Base-by-base conservation (phyloP, 2,797 vertebrate species). In the Cryptoblepharus egeriae region DNA sequence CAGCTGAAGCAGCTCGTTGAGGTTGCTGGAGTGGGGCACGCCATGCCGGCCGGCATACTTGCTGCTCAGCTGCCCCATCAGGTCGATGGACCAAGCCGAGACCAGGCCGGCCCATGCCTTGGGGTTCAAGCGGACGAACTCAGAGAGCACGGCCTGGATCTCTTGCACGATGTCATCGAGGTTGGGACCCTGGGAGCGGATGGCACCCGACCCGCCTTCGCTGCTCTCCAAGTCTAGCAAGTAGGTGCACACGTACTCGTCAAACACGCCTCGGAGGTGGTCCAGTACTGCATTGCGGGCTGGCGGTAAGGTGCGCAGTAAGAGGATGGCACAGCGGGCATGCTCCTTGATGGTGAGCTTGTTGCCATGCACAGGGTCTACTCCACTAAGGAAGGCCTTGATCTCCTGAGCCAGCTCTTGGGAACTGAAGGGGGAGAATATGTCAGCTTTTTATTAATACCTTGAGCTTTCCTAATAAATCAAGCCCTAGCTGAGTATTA, bases 21-120 rank as follows among this genome's bases (percentile, higher is more conserved):
- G 96, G 85, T 96, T 97, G 90, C 97, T 96, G 0, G 98, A 95
- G 5, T 97, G 97, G 0, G 98, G 98, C 11, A 98, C 96, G 0
- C 97, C 97, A 16, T 96, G 95, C 4, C 97, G 91, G 0, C 96
- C 96, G 0, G 97, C 97, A 0, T 99, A 98, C 0, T 98, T 98
- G 88, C 97, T 98, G 93, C 98, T 99, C 75, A 99, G 93, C 74
- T 98, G 98, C 0, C 98, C 98, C 93, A 99, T 96, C 39, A 99
- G 92, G 74, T 99, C 98, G 63, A 98, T 98, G 12, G 98, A 97
- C 98, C 98, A 99, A 0, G 97, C 92, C 0, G 98, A 98, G 5
- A 99, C 97, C 3, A 97, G 93, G 0, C 97, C 97, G 0, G 98
- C 98, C 98, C 98, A 99, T 0, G 98, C 97, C 30, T 96, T 94